Conservation (phyloP, 2,113 vertebrate genomes). For the Agelaius tricolor region DNA sequence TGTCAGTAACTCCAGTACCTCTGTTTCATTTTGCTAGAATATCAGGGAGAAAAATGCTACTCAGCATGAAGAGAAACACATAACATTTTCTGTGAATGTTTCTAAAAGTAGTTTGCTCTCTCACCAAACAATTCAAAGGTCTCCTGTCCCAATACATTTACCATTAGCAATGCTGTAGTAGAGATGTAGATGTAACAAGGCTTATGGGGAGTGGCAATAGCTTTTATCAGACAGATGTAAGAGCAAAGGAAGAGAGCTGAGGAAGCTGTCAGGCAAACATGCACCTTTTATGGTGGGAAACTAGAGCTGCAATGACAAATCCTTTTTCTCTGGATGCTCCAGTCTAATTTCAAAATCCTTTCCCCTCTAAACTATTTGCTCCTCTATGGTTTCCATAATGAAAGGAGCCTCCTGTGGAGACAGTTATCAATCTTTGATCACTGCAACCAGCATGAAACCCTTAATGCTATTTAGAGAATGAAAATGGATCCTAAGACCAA, state of each 20-base stretch:
- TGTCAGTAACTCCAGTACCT: neutral
- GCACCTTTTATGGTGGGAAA: neutral
- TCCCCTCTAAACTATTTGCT: neutral
- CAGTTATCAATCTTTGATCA: neutral
- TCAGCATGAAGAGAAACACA: neutral
- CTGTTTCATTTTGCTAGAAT: neutral
- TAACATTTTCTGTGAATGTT: neutral
- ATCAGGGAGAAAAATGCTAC: neutral
- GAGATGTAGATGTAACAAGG: neutral
- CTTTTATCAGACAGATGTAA: neutral
- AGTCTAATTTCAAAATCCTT: slow-evolving; percentile 13
- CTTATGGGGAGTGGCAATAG: neutral
- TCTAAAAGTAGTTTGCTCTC: neutral
- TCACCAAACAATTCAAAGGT: neutral
- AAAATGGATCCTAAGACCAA: neutral
- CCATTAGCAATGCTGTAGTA: neutral
- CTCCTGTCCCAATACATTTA: neutral
- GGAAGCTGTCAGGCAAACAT: neutral
- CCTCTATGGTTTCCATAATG: neutral
- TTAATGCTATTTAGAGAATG: slow-evolving; percentile 7
- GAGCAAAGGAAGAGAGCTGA: neutral
- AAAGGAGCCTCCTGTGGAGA: slow-evolving; percentile 8
- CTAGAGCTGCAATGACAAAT: neutral
- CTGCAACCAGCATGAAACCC: neutral
- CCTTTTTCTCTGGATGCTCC: neutral